These are phyloP conservation scores for Astatoreochromis straeleni DNA, from an alignment of 2,113 vertebrate species.

Conservation along the genomic window DNA sequence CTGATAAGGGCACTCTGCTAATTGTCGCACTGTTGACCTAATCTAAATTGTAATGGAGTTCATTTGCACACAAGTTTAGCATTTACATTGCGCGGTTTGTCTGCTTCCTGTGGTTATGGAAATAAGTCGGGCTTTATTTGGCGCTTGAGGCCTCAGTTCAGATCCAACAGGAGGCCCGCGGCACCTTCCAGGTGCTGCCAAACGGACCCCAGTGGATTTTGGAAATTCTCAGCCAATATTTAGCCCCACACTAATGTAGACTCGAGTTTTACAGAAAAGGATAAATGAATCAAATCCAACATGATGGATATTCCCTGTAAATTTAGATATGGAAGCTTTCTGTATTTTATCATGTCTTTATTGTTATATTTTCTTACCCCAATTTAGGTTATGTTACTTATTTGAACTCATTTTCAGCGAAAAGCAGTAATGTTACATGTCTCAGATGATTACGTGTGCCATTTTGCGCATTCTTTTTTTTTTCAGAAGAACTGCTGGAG, in stretches of 20 bases:
- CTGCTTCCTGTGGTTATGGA: conserved; percentile 60
- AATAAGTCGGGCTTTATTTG: conserved; percentile 1
- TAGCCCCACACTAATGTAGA: background rate
- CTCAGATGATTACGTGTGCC: background rate
- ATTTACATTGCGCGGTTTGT: conserved; percentile 58
- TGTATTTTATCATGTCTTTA: background rate
- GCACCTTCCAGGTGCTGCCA: background rate
- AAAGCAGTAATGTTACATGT: background rate
- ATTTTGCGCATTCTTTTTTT: background rate
- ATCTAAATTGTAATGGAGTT: conserved; percentile 70
- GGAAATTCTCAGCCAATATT: background rate
- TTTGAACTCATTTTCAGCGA: background rate
- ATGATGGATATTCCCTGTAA: background rate
- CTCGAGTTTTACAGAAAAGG: background rate
- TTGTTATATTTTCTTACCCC: background rate
- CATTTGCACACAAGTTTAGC: conserved; percentile 68
- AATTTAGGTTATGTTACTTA: background rate
- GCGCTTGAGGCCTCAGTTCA: background rate
- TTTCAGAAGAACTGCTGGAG: background rate
- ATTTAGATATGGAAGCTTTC: background rate
- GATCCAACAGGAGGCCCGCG: background rate
- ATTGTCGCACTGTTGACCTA: conserved; percentile 64
- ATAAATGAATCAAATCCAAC: background rate
- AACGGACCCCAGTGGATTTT: background rate
- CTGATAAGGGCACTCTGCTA: conserved; percentile 61